Evolutionary conservation across 64 coral and sea anemone species (phyloP), one percentile per base, ranked within the genome.

Genomic region (Stichodactyla helianthus): DNA sequence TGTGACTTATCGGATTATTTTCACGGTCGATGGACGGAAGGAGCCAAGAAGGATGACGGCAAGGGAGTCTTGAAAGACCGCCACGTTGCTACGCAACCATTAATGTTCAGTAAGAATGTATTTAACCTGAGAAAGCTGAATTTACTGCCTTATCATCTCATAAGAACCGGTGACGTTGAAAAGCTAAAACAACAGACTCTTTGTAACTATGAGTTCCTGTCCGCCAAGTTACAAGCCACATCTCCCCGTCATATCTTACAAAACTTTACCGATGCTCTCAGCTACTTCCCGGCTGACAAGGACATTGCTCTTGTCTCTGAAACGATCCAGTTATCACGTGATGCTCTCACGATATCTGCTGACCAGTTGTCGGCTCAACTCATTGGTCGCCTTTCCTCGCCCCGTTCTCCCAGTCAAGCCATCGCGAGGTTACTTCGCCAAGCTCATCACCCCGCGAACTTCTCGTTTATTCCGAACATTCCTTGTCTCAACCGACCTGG

Each of bases 161-260:
- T 92, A 13, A 86, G 92, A 31, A 82, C 85, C 6, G 91, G 91
- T 17, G 88, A 99, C 56, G 85, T 95, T 57, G 93, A 99, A 15
- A 95, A 88, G 44, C 84, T 99, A 20, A 99, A 99, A 27, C 88
- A 93, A 16, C 61, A 87, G n/a, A 90, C 81, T 57, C 60, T 99
- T 17, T 99, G 97, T 88, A 99, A 99, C 64, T 95, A 82, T 71
- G 90, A 92, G 26, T 99, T 99, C 88, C 85, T 99, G 13, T 89
- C 55, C 25, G 84, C 83, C 6, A 94, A 99, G 71, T 79, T 99
- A 18, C 92, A 93, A 31, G 90, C 79, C 11, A 92, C 86, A 16
- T 99, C 90, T 35, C 83, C 93, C 6, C 86, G 89, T 35, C 90
- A 99, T 53, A 90, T 99, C 58, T 62, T 99, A 20, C 93, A 99